Conservation (phyloP, 2,888 invertebrate species). For the Dasypolia templi region DNA sequence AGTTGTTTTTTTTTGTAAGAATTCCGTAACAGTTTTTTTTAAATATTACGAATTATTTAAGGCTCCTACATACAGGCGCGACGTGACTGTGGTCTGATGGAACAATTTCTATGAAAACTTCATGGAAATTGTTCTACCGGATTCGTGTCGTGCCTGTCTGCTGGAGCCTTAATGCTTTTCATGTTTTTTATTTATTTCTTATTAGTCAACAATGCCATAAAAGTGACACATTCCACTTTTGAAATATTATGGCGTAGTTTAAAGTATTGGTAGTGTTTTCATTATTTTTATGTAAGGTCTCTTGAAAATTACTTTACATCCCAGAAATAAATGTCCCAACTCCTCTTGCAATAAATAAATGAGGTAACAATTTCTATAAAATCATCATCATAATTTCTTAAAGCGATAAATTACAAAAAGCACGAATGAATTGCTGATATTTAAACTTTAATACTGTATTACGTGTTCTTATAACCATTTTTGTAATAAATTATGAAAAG, state of each 20-base stretch:
- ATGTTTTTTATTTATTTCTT: not conserved
- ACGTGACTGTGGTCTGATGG: too few relatives aligned
- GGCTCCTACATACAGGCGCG: too few relatives aligned
- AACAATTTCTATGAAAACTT: too few relatives aligned
- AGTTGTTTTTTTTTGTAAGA: conserved; percentile 24
- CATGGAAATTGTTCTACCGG: not conserved
- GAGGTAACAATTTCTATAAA: conserved; percentile 27
- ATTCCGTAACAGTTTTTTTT: conserved; percentile 14
- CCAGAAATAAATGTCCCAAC: not conserved
- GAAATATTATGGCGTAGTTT: not conserved
- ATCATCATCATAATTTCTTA: conserved; percentile 29
- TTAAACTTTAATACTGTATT: conserved; percentile 59
- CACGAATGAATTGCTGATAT: conserved; percentile 55
- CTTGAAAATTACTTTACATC: not conserved
- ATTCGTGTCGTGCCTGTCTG: not conserved
- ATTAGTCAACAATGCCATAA: not conserved
- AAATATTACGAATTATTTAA: not conserved
- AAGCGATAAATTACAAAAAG: conserved; percentile 38
- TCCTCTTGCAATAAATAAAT: conserved; percentile 7
- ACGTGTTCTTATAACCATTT: conserved; percentile 39
- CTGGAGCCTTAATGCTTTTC: not conserved
- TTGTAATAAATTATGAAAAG: conserved; percentile 60
- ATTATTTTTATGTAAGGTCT: not conserved
- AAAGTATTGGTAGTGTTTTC: too few relatives aligned
- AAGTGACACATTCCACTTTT: not conserved